Evolutionary conservation across 2,113 vertebrate species (phyloP), one percentile per base, ranked within the genome.

Genomic region (Chaenogobius annularis): DNA sequence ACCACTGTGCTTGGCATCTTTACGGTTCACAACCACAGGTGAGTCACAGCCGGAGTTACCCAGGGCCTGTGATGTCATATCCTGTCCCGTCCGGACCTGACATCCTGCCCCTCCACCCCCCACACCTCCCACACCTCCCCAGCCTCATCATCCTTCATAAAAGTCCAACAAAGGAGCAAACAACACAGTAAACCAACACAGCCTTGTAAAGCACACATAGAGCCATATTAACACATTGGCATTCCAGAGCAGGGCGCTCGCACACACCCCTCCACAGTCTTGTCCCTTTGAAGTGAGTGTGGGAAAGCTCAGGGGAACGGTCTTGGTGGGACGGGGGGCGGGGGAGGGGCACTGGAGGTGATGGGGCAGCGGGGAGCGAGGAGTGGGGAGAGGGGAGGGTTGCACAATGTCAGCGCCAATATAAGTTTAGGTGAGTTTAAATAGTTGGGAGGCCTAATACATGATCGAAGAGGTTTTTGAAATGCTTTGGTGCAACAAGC

Each of bases 221-320:
- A 70, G 66, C 37, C 70, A 73, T 23, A 72, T 77, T 70, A 78
- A 85, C 87, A 74, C 88, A 87, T 81, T 77, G 77, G 13, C 84
- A 82, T 91, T 90, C 89, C 89, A 90, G 88, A 89, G 87, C 84
- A 81, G 85, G 89, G 88, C 83, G 85, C 90, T 85, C 79, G 82
- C 87, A 84, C 89, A 90, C 87, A 89, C 88, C 80, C 55, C 20
- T 90, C 87, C 13, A 75, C 77, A 89, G 83, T 86, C 83, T 82
- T 83, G 77, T 79, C 75, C 56, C 89, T 91, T 91, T 90, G 88
- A 91, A 86, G 87, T 89, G 89, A 90, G 88, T 90, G 88, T 91
- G 88, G 87, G 89, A 90, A 90, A 89, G 87, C 90, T 90, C 88
- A 88, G 90, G 90, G 90, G 90, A 91, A 89, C 83, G 87, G 88